Evolutionary conservation across 2,113 vertebrate genomes (phyloP).

Genomic region (Microtus montanus): DNA sequence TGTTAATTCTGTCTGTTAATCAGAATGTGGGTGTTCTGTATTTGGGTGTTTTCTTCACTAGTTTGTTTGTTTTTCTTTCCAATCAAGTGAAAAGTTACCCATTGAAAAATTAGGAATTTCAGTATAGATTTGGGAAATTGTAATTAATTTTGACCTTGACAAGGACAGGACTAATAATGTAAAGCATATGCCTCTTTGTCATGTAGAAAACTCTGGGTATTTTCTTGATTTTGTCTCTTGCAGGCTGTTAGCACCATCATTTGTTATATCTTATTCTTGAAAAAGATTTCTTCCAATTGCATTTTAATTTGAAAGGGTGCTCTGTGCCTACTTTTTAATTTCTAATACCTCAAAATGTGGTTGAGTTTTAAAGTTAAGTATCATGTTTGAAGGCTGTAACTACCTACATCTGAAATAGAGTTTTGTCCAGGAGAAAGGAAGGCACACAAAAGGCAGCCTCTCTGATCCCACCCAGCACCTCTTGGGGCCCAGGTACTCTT

Average conservation of each 20-base stretch:
- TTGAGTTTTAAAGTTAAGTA: constrained; percentile 39
- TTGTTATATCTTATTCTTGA: background rate
- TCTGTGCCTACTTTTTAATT: background rate
- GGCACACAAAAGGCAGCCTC: background rate
- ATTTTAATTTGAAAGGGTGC: constrained; percentile 14
- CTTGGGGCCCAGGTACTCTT: background rate
- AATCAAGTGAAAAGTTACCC: background rate
- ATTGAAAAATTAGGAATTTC: background rate
- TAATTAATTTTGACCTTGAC: constrained; percentile 30
- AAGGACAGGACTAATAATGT: constrained; percentile 39
- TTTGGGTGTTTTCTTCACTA: background rate
- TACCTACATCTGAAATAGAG: constrained; percentile 3
- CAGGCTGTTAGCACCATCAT: background rate
- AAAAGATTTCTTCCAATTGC: constrained; percentile 4
- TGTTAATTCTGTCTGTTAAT: background rate
- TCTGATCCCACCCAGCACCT: background rate
- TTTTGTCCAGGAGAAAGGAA: constrained; percentile 19
- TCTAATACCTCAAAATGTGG: constrained; percentile 16
- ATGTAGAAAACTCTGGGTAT: background rate
- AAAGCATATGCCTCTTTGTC: background rate
- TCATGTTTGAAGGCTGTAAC: constrained; percentile 27
- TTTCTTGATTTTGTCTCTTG: constrained; percentile 5
- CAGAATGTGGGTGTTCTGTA: background rate
- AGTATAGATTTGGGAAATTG: background rate
- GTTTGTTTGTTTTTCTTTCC: background rate